Evolutionary conservation across 2,888 invertebrate genomes (phyloP), one percentile per base, ranked within the genome.

Genomic region (Brachyopa scutellaris): DNA sequence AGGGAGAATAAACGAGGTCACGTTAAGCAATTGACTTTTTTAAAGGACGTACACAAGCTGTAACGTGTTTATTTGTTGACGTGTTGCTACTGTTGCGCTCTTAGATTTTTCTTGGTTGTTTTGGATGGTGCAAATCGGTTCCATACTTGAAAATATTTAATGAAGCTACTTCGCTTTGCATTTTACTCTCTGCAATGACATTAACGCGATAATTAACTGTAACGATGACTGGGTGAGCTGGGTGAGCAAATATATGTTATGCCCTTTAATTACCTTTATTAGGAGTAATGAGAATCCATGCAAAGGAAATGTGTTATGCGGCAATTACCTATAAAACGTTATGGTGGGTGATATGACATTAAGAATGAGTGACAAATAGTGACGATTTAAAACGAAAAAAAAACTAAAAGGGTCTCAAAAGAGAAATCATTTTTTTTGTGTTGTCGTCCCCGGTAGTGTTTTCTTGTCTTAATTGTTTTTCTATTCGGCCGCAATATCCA

Each of bases 1-100:
- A n/a, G n/a, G n/a, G n/a, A n/a, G n/a, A n/a, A n/a, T 19, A 26
- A 59, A 57, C 40, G 66, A 59, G 74, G 57, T 74, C 74, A 57
- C 49, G 49, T 49, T 19, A 49, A 67, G 40, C 66, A 74, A 74
- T 66, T 67, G 67, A 66, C 66, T 74, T 61, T 17, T 51, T 33
- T 26, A 6, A 6, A 26, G 26, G n/a, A n/a, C n/a, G n/a, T n/a
- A n/a, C n/a, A n/a, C n/a, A n/a, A n/a, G n/a, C n/a, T n/a, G n/a
- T 26, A 5, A 36, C 11, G n/a, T 53, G 53, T 53, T 21, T 45
- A 19, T 23, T 45, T 36, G 53, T 4, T 11, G 21, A 26, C 26
- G 17, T 36, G 53, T 4, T 11, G 21, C 3, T 6, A 26, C 26
- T 26, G 26, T 26, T 23, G 5, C 21, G 3, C 19, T 55, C n/a